Evolutionary conservation across 2,888 invertebrate species (phyloP), one percentile per base, ranked within the genome.

Genomic region (Campoletis raptor): DNA sequence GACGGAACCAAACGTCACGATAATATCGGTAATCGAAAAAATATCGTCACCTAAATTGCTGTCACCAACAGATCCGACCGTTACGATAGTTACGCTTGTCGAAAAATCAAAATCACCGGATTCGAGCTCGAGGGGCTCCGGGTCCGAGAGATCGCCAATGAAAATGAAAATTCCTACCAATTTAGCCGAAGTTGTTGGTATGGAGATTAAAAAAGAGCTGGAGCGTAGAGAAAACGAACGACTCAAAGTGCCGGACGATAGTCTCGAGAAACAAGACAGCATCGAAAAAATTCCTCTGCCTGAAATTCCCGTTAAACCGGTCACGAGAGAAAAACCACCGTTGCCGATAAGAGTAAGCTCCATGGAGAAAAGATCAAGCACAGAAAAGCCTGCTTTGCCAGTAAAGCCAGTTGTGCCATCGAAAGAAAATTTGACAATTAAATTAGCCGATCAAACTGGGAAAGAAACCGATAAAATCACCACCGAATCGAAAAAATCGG

Each of bases 211-310:
- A 85, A 91, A 92, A 78, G 92, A 92, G 45, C 54, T 92, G 7
- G 93, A 93, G 57, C 91, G 92, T 5, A 90, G 92, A 1, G 91
- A 92, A 2, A 91, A 89, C 77, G 93, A 93, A 81, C 92, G 88
- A 21, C 80, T 93, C 36, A 89, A 88, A 45, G 89, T 91, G 18
- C 93, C 94, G 9, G 93, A 94, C 76, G 92, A 93, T 45, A 90
- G 91, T 30, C 84, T 93, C 42, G 94, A 94, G 52, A 92, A 92
- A 84, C 93, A 94, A 86, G 94, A 94, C 83, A 94, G 93, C 70
- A 94, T 94, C 74, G 94, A 94, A 85, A 93, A 93, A 83, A 93
- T 94, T 83, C 94, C 94, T 0, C 85, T 94, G 30, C 94, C 94
- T 0, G 94, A 93, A 83, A 93, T 94, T 74, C 94, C 94, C 0